Evolutionary conservation across 2,797 vertebrate genomes (phyloP), one percentile per base, ranked within the genome.

Genomic region (Eulemur albifrons): DNA sequence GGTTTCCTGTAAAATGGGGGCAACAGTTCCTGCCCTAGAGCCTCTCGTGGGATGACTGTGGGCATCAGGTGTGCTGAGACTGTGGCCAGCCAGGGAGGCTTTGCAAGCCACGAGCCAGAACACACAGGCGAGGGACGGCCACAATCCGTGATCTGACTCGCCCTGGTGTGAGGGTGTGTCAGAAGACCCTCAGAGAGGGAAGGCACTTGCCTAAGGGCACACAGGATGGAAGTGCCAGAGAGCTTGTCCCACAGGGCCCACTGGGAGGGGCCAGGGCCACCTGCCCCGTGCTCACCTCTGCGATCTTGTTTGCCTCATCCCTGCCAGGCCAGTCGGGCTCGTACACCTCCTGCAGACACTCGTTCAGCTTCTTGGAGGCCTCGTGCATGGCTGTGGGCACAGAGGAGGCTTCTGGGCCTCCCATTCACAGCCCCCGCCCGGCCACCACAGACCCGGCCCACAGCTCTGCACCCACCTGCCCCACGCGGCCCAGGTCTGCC

Each of bases 321-420:
- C 99, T 99, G 93, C 99, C 99, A 0, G 99, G 99, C 99, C 99
- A 99, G 0, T 99, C 99, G 0, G 99, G 99, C 95, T 99, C 99
- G 61, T 99, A 99, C 98, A 99, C 99, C 97, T 99, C 99, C 93
- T 99, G 99, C 97, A 99, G 98, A 98, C 99, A 99, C 12, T 99
- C 98, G 0, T 99, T 99, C 95, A 99, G 95, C 96, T 99, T 99
- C 98, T 99, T 99, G 96, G 99, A 99, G 88, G 99, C 99, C 97
- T 99, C 99, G 0, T 99, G 99, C 99, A 99, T 99, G 48, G 99
- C 99, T 99, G 98, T 81, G 80, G 94, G 90, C 83, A 98, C 69
- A 97, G 8, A 69, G 32, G 45, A 88, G 54, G 43, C 13, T 5
- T 0, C 23, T 54, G 72, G 45, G 35, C 38, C n/a, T 43, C 25